These are phyloP conservation scores for Lethenteron reissneri DNA, from an alignment of 2,113 vertebrate species.

Conservation along the genomic window DNA sequence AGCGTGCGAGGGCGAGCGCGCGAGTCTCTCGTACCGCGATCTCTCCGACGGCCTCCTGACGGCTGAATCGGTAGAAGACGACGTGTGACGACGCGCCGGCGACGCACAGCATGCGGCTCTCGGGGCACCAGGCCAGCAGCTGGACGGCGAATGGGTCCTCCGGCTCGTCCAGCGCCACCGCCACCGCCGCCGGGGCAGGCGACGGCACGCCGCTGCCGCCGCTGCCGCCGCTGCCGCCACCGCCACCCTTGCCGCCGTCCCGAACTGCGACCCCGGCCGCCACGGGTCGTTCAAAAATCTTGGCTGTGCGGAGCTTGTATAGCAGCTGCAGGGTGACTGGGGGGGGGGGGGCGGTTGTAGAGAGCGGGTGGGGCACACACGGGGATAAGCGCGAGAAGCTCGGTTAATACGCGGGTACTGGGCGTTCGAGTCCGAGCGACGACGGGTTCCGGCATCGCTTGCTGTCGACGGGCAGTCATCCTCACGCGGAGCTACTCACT, in stretches of 20 bases:
- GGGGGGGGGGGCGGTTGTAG: slow-evolving; percentile 12
- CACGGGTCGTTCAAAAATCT: slow-evolving; percentile 64
- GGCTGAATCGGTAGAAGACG: slow-evolving; percentile 79
- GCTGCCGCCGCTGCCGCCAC: too few relatives aligned
- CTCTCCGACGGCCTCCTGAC: slow-evolving; percentile 61
- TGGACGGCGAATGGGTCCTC: slow-evolving; percentile 87
- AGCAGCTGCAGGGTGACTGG: slow-evolving; percentile 89
- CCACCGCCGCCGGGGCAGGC: too few relatives aligned
- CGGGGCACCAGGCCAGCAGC: slow-evolving; percentile 88
- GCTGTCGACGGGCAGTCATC: too few relatives aligned
- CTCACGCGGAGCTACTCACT: too few relatives aligned
- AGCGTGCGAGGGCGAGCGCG: too few relatives aligned
- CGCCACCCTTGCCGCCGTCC: slow-evolving; percentile 39
- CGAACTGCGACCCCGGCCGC: slow-evolving; percentile 14
- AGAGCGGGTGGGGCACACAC: too few relatives aligned
- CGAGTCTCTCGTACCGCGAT: slow-evolving; percentile 45
- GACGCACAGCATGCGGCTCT: slow-evolving; percentile 82
- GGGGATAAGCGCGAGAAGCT: too few relatives aligned
- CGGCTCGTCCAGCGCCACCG: slow-evolving; percentile 33
- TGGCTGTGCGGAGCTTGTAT: slow-evolving; percentile 89
- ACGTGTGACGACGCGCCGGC: slow-evolving; percentile 78
- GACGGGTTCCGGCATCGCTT: too few relatives aligned
- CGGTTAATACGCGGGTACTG: too few relatives aligned
- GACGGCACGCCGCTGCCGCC: slow-evolving; percentile 10
- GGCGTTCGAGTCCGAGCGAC: too few relatives aligned